Evolutionary conservation across 2,113 vertebrate species (phyloP).

Genomic region (Peromyscus leucopus): DNA sequence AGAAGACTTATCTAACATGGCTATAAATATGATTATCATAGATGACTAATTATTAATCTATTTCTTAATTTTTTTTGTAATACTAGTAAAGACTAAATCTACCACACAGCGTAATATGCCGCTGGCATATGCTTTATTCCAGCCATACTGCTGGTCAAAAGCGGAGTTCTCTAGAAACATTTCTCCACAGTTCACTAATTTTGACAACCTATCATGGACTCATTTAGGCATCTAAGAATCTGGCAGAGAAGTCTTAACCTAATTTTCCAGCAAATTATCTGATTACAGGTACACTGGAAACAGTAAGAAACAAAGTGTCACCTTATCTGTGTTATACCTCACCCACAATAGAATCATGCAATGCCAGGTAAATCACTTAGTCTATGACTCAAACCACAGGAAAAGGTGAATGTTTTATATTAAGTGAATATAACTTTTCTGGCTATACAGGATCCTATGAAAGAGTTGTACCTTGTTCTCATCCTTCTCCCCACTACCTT

Average conservation of each 20-base stretch:
- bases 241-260: background rate
- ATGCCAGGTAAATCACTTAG: background rate
- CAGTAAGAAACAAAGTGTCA: background rate
- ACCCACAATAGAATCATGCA: background rate
- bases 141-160: background rate
- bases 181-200: background rate
- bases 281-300: background rate
- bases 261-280: background rate
- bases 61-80: no score
- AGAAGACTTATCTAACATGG: no score
- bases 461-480: background rate
- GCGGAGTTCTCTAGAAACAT: background rate
- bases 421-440: background rate
- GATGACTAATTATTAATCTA: no score
- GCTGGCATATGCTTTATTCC: no score
- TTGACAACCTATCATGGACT: background rate
- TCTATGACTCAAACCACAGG: background rate
- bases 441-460: no score
- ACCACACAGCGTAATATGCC: no score
- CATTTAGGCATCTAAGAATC: background rate
- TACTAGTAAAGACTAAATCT: no score
- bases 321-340: background rate
- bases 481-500: background rate
- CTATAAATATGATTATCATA: no score
- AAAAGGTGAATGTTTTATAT: background rate